phyloP scores from a whole-genome alignment of 2,888 invertebrate species.

The Apoda limacodes region DNA sequence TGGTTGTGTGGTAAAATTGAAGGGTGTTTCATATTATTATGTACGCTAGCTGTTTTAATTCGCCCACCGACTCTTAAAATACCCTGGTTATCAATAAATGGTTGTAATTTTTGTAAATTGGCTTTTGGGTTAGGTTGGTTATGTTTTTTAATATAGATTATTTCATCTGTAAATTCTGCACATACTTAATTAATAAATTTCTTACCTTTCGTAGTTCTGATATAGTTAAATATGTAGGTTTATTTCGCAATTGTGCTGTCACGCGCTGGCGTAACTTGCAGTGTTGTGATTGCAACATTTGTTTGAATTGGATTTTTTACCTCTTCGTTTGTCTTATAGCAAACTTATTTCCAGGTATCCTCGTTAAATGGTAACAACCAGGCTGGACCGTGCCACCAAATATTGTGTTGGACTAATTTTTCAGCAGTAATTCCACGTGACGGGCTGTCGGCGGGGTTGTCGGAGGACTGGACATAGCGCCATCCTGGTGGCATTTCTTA shows the following conservation, averaged over 20 bases:
- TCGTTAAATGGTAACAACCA: conserved; percentile 3
- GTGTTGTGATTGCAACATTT: too few species aligned
- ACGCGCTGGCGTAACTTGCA: too few species aligned
- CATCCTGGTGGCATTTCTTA: conserved; percentile 1
- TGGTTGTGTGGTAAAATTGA: conserved; percentile 9
- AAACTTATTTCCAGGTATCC: background rate
- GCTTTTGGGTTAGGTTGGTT: conserved; percentile 6
- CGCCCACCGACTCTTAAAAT: too few species aligned
- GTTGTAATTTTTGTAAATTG: conserved; percentile 7
- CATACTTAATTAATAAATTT: conserved; percentile 6
- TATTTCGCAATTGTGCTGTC: background rate
- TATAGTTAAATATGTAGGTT: conserved; percentile 1
- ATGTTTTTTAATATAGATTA: conserved; percentile 4
- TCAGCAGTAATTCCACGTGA: conserved; percentile 1
- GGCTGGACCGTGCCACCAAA: conserved; percentile 1
- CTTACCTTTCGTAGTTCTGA: too few species aligned
- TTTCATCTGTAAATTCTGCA: conserved; percentile 9
- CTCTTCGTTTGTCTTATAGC: too few species aligned
- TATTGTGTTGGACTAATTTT: conserved; percentile 1
- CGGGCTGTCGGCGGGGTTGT: conserved; percentile 4
- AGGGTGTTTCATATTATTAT: too few species aligned
- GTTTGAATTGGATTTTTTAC: too few species aligned
- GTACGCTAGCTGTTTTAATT: too few species aligned
- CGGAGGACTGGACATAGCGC: conserved; percentile 2
- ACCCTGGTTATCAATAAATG: conserved; percentile 8